These are phyloP conservation scores for Etheostoma perlongum DNA, from an alignment of 2,797 vertebrate species.

Conservation along the genomic window DNA sequence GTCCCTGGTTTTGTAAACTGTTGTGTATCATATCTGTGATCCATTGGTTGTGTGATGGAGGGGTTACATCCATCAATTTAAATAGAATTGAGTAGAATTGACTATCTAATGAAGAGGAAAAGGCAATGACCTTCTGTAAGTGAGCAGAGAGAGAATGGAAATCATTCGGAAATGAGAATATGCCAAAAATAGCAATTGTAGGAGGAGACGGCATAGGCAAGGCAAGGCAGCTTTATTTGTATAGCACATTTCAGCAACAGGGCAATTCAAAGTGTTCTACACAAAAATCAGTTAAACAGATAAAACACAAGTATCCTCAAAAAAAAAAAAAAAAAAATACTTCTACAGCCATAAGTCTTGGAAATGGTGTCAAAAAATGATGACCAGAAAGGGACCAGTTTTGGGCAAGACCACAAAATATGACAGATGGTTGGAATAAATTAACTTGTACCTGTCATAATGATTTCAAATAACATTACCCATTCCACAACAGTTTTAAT, in stretches of 20 bases:
- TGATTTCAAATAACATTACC: no score
- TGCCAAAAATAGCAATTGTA: background rate
- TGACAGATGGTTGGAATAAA: background rate
- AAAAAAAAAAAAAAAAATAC: no score
- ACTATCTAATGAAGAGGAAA: background rate
- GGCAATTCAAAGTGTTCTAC: no score
- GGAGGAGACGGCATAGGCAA: background rate
- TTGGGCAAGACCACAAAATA: background rate
- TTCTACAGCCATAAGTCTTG: background rate
- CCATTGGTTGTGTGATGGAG: background rate
- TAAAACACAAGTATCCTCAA: no score
- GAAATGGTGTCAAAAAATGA: conserved; percentile 3
- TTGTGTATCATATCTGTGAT: background rate
- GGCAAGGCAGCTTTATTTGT: no score
- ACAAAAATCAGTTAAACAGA: no score
- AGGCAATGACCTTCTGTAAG: background rate
- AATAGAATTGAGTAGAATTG: background rate
- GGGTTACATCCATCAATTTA: background rate
- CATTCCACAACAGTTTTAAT: no score
- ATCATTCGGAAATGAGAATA: background rate
- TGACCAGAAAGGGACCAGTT: background rate
- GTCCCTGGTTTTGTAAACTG: background rate
- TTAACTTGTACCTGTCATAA: no score
- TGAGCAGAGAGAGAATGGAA: background rate
- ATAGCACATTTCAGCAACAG: no score